These are phyloP conservation scores for Stichopus horrens DNA, from an alignment of 53 echinoderm and acorn worm species.

Conservation along the genomic window DNA sequence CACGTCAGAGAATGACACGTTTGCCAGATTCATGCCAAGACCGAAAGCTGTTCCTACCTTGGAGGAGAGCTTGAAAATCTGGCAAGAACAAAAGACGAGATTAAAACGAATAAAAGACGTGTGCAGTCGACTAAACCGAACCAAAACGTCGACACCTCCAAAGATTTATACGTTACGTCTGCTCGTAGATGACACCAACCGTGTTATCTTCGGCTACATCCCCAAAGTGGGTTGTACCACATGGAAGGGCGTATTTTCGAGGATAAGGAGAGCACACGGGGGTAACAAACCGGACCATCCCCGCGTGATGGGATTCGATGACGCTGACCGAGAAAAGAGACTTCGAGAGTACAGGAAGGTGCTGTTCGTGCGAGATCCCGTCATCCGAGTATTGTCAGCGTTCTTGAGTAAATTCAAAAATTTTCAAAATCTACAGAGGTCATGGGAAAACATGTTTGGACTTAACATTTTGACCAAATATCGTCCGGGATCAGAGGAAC, in stretches of 20 bases:
- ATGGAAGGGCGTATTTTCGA: constrained; percentile 58
- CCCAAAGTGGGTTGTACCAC: constrained; percentile 73
- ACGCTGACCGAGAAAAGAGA: constrained; percentile 27
- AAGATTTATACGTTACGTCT: constrained; percentile 52
- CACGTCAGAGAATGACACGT: not conserved
- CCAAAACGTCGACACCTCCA: not conserved
- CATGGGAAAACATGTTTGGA: constrained; percentile 67
- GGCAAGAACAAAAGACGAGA: constrained; percentile 13
- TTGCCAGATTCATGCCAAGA: not conserved
- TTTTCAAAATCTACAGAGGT: constrained; percentile 31
- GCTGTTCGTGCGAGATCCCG: constrained; percentile 80
- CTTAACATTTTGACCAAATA: constrained; percentile 55
- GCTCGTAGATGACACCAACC: constrained; percentile 69
- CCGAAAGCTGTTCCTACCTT: not conserved
- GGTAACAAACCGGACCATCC: not conserved
- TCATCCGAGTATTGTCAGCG: constrained; percentile 67
- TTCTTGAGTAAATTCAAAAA: constrained; percentile 68
- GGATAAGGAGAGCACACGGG: not conserved
- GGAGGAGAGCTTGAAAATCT: not conserved
- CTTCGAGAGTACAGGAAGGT: constrained; percentile 68
- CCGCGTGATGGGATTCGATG: not conserved
- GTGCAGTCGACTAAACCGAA: not conserved
- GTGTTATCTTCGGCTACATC: constrained; percentile 70
- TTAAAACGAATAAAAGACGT: not conserved
- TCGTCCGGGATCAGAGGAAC: constrained; percentile 35